Conservation (phyloP, 1,140 invertebrate genomes). For the Diabrotica virgifera region DNA sequence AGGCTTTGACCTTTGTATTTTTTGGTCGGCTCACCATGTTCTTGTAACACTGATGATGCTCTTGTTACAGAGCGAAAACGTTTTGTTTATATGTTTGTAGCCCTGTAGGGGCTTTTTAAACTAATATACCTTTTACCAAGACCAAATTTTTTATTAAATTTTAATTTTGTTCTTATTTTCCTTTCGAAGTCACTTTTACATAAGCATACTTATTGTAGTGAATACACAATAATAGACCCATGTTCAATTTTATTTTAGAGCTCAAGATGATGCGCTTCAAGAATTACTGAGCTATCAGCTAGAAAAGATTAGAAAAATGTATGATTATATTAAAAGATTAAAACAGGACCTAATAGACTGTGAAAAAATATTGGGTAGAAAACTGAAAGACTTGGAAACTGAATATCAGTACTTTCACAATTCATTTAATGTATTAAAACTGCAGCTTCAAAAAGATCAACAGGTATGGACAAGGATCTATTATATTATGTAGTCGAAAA, state of each 20-base stretch:
- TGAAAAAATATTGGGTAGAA: constrained; percentile 24
- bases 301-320: constrained; percentile 27
- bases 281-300: constrained; percentile 29
- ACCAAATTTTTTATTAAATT: too few relatives aligned
- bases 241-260: not conserved
- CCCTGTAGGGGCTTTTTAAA: too few relatives aligned
- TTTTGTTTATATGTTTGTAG: too few relatives aligned
- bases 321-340: constrained; percentile 28
- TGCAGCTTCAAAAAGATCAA: constrained; percentile 29
- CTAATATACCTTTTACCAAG: too few relatives aligned
- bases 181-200: too few relatives aligned
- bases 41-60: too few relatives aligned
- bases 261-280: constrained; percentile 33
- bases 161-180: too few relatives aligned
- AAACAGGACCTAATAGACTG: constrained; percentile 28
- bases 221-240: too few relatives aligned
- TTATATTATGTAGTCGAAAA: not conserved
- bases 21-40: too few relatives aligned
- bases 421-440: constrained; percentile 32
- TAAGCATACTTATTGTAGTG: too few relatives aligned
- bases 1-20: too few relatives aligned
- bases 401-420: constrained; percentile 34
- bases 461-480: constrained; percentile 6
- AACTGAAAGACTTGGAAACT: constrained; percentile 23
- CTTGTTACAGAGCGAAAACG: too few relatives aligned